Conservation (phyloP, 2,888 invertebrate species). For the Rhopalosiphum nymphaeae region DNA sequence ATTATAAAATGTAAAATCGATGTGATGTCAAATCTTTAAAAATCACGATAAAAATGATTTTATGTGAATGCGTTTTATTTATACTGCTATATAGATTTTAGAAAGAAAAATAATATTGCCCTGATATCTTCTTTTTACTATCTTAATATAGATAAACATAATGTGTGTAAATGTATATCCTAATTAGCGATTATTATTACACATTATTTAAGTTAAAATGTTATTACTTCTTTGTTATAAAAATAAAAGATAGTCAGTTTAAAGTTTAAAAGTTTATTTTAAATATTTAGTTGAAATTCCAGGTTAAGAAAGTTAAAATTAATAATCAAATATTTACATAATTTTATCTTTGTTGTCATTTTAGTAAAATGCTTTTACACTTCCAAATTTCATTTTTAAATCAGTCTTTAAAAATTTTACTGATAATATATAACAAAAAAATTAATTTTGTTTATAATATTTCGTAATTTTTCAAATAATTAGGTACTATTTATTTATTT, state of each 20-base stretch:
- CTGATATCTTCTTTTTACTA: not conserved
- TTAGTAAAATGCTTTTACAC: no score
- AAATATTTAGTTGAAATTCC: not conserved
- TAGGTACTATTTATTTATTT: not conserved
- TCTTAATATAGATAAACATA: not conserved
- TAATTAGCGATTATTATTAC: not conserved
- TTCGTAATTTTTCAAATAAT: not conserved
- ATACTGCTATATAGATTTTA: no score
- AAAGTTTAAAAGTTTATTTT: no score
- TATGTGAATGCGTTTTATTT: no score
- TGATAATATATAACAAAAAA: not conserved
- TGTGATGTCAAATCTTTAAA: no score
- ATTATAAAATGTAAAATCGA: no score
- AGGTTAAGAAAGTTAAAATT: not conserved
- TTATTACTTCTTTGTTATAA: not conserved
- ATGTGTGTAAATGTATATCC: not conserved
- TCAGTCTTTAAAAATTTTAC: not conserved
- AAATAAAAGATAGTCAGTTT: no score
- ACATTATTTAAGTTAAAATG: not conserved
- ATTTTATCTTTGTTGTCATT: not conserved
- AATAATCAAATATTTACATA: not conserved
- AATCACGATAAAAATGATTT: not conserved
- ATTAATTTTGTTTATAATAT: not conserved
- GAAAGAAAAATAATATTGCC: not conserved
- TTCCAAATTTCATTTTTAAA: not conserved